Evolutionary conservation across 1,140 invertebrate species (phyloP).

Genomic region (Eriocheir sinensis): DNA sequence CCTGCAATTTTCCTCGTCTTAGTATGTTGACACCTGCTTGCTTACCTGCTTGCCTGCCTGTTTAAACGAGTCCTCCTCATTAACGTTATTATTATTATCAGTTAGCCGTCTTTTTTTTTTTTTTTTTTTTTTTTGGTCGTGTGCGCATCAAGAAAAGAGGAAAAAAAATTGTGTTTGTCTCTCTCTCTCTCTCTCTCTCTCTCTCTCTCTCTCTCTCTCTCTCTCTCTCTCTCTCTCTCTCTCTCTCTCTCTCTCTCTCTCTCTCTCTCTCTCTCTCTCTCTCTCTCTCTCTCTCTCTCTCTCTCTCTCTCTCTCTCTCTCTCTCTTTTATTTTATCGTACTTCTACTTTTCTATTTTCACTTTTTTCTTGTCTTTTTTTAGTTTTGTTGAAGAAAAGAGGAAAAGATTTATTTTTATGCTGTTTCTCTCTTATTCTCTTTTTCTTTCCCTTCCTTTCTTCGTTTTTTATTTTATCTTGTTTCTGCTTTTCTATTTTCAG

Average conservation of each 20-base stretch:
- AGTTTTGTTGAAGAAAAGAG: too few relatives aligned
- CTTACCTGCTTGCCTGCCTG: too few relatives aligned
- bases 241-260: not conserved
- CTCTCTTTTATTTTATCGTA: not conserved
- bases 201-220: not conserved
- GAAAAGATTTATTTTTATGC: too few relatives aligned
- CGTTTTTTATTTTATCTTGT: not conserved
- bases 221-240: constrained; percentile 11
- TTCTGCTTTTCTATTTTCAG: not conserved
- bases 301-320: not conserved
- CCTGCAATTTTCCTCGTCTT: not conserved
- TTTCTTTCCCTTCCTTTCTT: not conserved
- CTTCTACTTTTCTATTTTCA: not conserved
- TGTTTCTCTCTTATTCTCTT: not conserved
- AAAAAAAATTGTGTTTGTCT: not conserved
- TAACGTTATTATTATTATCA: not conserved
- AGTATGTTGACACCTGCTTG: not conserved
- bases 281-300: not conserved
- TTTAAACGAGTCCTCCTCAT: too few relatives aligned
- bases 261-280: not conserved
- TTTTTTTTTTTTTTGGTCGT: too few relatives aligned
- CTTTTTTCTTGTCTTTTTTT: too few relatives aligned
- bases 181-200: not conserved
- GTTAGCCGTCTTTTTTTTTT: not conserved
- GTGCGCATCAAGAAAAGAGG: not conserved